phyloP scores from a whole-genome alignment of 2,113 vertebrate species.

The Promerops cafer region DNA sequence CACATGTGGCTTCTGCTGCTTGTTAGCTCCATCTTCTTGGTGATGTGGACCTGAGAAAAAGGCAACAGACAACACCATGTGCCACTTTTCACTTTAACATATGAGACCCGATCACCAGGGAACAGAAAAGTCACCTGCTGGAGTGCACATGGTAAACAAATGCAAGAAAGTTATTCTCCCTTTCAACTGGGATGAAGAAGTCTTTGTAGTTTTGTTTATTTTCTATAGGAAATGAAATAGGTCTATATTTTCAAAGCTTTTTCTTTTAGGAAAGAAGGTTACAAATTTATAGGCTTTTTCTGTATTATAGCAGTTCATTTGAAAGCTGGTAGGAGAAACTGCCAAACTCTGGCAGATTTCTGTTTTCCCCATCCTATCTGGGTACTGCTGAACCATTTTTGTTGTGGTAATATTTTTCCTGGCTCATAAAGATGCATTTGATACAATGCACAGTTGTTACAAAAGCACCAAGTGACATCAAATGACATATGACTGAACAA shows the following conservation, averaged over 20 bases:
- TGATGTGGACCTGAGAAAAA: background rate
- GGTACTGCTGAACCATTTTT: background rate
- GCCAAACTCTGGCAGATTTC: background rate
- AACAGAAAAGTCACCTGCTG: background rate
- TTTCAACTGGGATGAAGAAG: background rate
- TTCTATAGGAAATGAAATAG: background rate
- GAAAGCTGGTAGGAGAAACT: background rate
- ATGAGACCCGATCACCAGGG: background rate
- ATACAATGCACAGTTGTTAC: background rate
- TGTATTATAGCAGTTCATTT: background rate
- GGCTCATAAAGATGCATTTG: background rate
- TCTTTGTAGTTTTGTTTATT: background rate
- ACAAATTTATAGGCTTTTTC: background rate
- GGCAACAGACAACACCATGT: background rate
- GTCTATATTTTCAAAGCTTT: background rate
- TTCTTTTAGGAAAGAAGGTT: background rate
- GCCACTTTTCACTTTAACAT: background rate
- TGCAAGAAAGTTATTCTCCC: background rate
- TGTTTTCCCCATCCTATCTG: background rate
- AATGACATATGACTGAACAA: background rate
- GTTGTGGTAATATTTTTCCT: background rate
- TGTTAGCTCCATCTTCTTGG: background rate
- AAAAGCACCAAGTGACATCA: background rate
- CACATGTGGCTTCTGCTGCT: background rate
- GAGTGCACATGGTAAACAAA: background rate